Evolutionary conservation across 2,797 vertebrate species (phyloP).

Genomic region (Rhinogobio ventralis): DNA sequence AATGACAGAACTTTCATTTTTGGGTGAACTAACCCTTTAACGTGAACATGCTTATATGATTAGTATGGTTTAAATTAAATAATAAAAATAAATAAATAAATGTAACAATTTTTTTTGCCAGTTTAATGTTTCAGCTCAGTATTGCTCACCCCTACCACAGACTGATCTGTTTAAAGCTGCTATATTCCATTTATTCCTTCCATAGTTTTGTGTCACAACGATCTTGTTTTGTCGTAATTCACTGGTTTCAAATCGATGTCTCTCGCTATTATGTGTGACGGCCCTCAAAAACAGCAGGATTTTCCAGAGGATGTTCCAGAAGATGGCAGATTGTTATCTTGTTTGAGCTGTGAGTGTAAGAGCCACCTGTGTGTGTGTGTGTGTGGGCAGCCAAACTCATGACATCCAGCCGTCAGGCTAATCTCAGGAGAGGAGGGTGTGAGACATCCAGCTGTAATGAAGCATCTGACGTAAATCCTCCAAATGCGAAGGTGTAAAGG

Average conservation of each 20-base stretch:
- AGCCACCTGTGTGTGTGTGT: conserved; percentile 28
- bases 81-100: no score
- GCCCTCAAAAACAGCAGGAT: conserved; percentile 45
- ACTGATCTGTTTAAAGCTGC: conserved; percentile 32
- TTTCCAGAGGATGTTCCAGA: conserved; percentile 53
- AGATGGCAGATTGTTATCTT: conserved; percentile 67
- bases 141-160: neutral
- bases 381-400: conserved; percentile 42
- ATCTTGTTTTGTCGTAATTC: conserved; percentile 19
- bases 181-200: conserved; percentile 26
- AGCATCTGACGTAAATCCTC: conserved; percentile 50
- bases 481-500: conserved; percentile 24
- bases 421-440: conserved; percentile 13
- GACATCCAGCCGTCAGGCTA: conserved; percentile 21
- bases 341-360: conserved; percentile 59
- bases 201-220: conserved; percentile 37
- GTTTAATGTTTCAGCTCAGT: neutral
- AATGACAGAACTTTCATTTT: no score
- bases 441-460: conserved; percentile 61
- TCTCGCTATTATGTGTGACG: conserved; percentile 42
- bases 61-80: neutral
- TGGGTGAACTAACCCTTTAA: no score
- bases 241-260: conserved; percentile 30
- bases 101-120: no score
- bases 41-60: neutral